Conservation (phyloP, 2,113 vertebrate genomes). For the Clinocottus analis region DNA sequence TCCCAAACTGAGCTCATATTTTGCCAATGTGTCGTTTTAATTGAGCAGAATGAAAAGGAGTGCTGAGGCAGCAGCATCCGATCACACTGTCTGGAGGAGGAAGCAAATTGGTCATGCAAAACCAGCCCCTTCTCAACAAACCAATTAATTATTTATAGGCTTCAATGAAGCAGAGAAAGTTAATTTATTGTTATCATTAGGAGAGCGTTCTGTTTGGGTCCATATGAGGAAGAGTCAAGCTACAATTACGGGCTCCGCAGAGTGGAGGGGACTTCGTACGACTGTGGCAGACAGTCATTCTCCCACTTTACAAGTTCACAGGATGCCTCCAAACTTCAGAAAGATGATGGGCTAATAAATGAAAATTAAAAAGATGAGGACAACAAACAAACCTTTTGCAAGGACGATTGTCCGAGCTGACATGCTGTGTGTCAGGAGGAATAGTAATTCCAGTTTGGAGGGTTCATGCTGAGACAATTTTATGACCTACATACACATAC, state of each 20-base stretch:
- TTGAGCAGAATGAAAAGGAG: conserved; percentile 49
- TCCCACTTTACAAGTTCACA: conserved; percentile 29
- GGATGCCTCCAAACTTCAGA: background rate
- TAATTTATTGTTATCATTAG: conserved; percentile 85
- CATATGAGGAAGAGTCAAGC: conserved; percentile 44
- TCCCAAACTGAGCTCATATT: conserved; percentile 64
- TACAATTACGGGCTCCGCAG: conserved; percentile 59
- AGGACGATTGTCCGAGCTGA: background rate
- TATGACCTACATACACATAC: background rate
- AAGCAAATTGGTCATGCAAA: conserved; percentile 75
- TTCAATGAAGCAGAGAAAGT: conserved; percentile 80
- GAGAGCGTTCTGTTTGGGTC: conserved; percentile 71
- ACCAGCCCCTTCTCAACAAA: conserved; percentile 75
- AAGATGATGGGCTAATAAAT: background rate
- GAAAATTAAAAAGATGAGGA: background rate
- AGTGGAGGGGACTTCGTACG: conserved; percentile 42
- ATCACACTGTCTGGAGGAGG: conserved; percentile 64
- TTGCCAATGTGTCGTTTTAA: conserved; percentile 56
- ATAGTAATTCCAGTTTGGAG: background rate
- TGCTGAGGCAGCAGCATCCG: conserved; percentile 71
- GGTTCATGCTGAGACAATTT: background rate
- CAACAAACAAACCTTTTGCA: background rate
- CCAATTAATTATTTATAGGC: conserved; percentile 84
- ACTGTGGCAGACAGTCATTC: conserved; percentile 20
- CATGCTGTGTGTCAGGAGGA: background rate